phyloP scores from a whole-genome alignment of 2,888 invertebrate genomes.

The Stramonita haemastoma region DNA sequence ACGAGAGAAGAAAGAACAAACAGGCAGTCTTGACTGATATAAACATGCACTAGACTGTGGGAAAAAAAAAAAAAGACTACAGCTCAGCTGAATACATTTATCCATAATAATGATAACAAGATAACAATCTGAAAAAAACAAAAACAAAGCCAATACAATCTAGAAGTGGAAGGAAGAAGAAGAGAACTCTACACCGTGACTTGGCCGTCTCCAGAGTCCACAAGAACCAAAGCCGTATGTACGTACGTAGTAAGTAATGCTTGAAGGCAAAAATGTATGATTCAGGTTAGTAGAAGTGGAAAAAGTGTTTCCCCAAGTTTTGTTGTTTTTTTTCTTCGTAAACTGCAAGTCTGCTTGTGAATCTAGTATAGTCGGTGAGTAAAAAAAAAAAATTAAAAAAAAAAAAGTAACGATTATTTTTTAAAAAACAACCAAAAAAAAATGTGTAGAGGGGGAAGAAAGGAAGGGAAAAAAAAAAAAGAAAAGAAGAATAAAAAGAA shows the following conservation, averaged over 20 bases:
- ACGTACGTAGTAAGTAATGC: too few relatives aligned
- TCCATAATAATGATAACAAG: background rate
- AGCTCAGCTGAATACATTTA: slow-evolving; percentile 15
- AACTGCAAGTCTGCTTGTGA: background rate
- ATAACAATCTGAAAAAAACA: slow-evolving; percentile 14
- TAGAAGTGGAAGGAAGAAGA: background rate
- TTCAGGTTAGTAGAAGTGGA: background rate
- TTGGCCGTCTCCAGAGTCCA: slow-evolving; percentile 4
- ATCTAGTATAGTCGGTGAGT: slow-evolving; percentile 20
- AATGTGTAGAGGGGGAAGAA: background rate
- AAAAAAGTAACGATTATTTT: background rate
- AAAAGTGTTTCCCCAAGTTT: background rate
- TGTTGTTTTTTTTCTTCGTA: background rate
- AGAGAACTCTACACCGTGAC: background rate
- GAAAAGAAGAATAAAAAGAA: background rate
- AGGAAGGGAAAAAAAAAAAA: background rate
- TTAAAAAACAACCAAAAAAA: background rate
- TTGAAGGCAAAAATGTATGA: background rate
- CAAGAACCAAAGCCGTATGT: background rate
- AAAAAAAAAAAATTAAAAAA: background rate
- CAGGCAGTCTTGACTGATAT: background rate
- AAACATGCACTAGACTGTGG: slow-evolving; percentile 13
- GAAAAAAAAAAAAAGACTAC: background rate
- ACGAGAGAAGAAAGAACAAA: background rate
- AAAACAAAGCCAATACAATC: slow-evolving; percentile 5